Evolutionary conservation across 2,113 vertebrate species (phyloP).

Genomic region (Pterocles orientalis): DNA sequence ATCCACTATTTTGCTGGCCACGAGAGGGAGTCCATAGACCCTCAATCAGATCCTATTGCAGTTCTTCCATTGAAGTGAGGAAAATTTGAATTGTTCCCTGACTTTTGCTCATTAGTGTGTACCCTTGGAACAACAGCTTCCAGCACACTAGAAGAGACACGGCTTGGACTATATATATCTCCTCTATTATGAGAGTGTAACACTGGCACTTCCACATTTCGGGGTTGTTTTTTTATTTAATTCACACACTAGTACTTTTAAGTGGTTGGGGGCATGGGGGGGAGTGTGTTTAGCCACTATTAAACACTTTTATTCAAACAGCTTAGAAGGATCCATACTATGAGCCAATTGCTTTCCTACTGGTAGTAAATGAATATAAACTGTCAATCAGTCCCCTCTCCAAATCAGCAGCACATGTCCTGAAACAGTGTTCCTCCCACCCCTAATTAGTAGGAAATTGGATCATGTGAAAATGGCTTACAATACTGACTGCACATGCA

Average conservation of each 20-base stretch:
- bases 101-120: neutral
- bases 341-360: neutral
- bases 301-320: neutral
- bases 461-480: neutral
- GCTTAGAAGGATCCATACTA: neutral
- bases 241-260: neutral
- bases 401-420: neutral
- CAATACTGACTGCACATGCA: neutral
- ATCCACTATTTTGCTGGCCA: neutral
- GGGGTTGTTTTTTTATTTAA: neutral
- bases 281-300: neutral
- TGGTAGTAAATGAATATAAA: neutral
- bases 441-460: neutral
- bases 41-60: neutral
- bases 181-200: neutral
- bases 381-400: neutral
- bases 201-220: neutral
- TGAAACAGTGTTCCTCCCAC: neutral
- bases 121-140: neutral
- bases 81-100: neutral
- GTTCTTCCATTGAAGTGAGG: neutral
- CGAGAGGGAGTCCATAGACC: slow-evolving; percentile 20
- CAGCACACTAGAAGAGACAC: neutral
- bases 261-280: neutral
- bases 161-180: neutral